Evolutionary conservation across 2,888 invertebrate genomes (phyloP), one percentile per base, ranked within the genome.

Genomic region (Chrysotoxum bicinctum): DNA sequence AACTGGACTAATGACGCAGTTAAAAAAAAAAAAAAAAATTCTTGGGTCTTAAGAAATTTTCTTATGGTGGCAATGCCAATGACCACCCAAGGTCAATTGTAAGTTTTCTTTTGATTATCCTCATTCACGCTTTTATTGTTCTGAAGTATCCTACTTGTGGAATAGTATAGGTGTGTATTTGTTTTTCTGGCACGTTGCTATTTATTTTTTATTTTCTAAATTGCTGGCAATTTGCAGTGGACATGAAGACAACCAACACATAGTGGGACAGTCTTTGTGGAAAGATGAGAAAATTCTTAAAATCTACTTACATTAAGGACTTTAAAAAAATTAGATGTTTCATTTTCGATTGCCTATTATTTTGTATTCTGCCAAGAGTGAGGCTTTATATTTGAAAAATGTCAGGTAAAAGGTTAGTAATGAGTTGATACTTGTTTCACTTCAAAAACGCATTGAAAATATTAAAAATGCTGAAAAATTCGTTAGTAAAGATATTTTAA

Each of bases 51-150:
- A 12, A 35, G 30, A 37, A 35, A n/a, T 35, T 35, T 35, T 58
- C 37, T 32, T 52, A 30, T n/a, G n/a, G 37, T 32, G 3, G 26
- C 40, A 37, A 26, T 56, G 56, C 19, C 74, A 66, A 43, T 75
- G 74, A 14, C 58, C 70, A 54, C 37, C 35, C 40, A 78, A 78
- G 70, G 69, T 62, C 77, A 54, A 2, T 19, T 50, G 26, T 26
- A 37, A 37, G 35, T 58, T 58, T 37, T 37, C 21, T 21, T 58
- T 21, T 58, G 58, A 58, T 58, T 58, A 58, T 35, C 58, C 58
- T 58, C 37, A 37, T 37, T 21, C 58, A 58, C 32, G 58, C 21
- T 58, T 58, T 58, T 58, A 21, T 35, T 58, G 58, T n/a, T 35
- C 14, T 58, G 14, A 35, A 58, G 58, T 35, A 37, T 48, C 16